phyloP scores from a whole-genome alignment of 2,113 vertebrate genomes.

The Myiozetetes cayanensis region DNA sequence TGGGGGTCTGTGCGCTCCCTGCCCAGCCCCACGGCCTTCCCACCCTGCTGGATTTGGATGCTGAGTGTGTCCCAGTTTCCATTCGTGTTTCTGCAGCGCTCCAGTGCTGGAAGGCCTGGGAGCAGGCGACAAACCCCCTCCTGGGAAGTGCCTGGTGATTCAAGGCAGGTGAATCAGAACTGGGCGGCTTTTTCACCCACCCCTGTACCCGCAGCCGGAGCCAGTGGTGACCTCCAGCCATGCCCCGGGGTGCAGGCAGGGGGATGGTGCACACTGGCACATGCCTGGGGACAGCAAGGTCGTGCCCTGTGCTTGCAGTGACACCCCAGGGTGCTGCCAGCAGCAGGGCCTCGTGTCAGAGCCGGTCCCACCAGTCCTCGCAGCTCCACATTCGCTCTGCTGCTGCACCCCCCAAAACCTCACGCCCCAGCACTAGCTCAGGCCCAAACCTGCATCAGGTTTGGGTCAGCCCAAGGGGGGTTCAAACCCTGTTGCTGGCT shows the following conservation, averaged over 20 bases:
- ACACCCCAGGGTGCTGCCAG: neutral
- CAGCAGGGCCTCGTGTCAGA: neutral
- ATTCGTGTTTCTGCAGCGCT: rapidly evolving
- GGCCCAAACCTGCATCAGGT: neutral
- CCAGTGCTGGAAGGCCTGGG: neutral
- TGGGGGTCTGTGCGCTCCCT: neutral
- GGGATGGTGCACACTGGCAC: rapidly evolving
- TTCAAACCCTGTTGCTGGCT: rapidly evolving
- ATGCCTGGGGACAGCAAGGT: neutral
- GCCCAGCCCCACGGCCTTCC: neutral
- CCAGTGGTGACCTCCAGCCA: rapidly evolving
- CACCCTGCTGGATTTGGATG: neutral
- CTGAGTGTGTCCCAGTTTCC: rapidly evolving
- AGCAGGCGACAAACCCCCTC: neutral
- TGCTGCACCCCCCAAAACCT: rapidly evolving
- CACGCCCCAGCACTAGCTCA: rapidly evolving
- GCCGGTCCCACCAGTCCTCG: neutral
- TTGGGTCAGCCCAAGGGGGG: neutral
- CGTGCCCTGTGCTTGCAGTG: rapidly evolving
- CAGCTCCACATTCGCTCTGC: neutral
- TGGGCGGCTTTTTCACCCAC: neutral
- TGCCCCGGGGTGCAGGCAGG: neutral
- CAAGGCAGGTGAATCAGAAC: neutral
- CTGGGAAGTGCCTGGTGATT: neutral
- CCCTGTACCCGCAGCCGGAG: neutral